Base-by-base conservation (phyloP, 2,797 vertebrate genomes). In the Etheostoma nigrum region DNA sequence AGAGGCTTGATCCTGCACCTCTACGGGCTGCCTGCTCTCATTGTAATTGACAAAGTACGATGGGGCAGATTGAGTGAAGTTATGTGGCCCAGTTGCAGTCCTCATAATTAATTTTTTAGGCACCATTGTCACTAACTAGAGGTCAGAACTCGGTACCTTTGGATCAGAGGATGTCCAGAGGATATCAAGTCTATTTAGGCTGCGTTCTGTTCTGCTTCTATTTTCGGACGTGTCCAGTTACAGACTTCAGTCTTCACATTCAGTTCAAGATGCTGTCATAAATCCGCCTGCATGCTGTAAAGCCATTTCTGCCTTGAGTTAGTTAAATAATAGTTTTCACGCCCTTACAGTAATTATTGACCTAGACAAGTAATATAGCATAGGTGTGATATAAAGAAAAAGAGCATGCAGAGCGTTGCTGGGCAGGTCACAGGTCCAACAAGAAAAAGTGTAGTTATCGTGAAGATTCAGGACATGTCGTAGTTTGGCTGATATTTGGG, bases 161-260 rank as follows among this genome's bases (percentile, higher is more conserved):
- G 8, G 45, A 59, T 72, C 45, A 11, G 21, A 23, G 23, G 9
- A 40, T 13, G 49, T 71, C 62, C 45, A 11, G 21, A 23, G 23
- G 9, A 40, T 15, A 53, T 71, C 62, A 15, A 18, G 74, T 63
- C 53, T 61, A 18, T 85, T 73, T 68, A 33, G 65, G 67, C 61
- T 62, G 72, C 71, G 45, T 44, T 70, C 78, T 76, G 71, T 21
- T 69, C 62, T 78, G 70, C 2, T 72, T 84, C 86, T 92, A 88
- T 91, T 91, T 83, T 76, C 59, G 81, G 88, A 91, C 85, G 83
- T 65, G 84, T 92, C 88, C 87, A 42, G 84, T 86, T 86, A 67
- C 74, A 76, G 49, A 73, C 79, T 30, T 51, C 6, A 57, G 15
- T 70, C 47, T 48, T 72, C 54, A 80, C 77, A 59, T 49, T 44